Evolutionary conservation across 2,888 invertebrate species (phyloP).

Genomic region (Clepsis dumicolana): DNA sequence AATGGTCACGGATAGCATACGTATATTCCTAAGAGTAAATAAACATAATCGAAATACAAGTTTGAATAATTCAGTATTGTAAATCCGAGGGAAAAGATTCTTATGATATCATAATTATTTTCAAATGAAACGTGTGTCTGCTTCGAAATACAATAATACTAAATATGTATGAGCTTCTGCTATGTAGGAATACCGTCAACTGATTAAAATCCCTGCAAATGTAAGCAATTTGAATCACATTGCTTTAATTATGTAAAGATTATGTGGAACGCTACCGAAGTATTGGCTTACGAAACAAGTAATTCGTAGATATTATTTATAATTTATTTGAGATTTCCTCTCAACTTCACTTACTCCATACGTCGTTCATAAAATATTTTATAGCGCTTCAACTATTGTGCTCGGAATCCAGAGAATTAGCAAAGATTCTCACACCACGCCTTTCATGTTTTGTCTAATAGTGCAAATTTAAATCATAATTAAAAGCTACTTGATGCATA

Average conservation of each 20-base stretch:
- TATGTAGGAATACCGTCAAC: neutral
- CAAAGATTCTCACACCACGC: neutral
- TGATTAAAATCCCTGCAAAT: neutral
- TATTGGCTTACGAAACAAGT: neutral
- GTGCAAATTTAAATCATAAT: neutral
- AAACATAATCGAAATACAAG: too few species aligned
- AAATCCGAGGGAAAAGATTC: too few species aligned
- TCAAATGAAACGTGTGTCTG: neutral
- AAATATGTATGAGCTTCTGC: neutral
- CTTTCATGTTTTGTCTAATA: neutral
- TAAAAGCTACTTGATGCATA: neutral
- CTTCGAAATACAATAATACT: neutral
- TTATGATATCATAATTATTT: neutral
- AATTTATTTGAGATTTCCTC: too few species aligned
- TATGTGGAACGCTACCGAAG: neutral
- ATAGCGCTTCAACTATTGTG: too few species aligned
- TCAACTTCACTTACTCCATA: too few species aligned
- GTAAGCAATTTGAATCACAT: constrained; percentile 1
- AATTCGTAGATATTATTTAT: neutral
- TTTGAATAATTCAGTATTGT: too few species aligned
- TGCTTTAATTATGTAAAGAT: neutral
- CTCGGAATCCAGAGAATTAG: neutral
- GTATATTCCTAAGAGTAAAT: too few species aligned
- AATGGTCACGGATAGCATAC: too few species aligned
- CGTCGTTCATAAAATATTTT: too few species aligned